Evolutionary conservation across 2,888 invertebrate genomes (phyloP), one percentile per base, ranked within the genome.

Genomic region (Dryadula phaetusa): DNA sequence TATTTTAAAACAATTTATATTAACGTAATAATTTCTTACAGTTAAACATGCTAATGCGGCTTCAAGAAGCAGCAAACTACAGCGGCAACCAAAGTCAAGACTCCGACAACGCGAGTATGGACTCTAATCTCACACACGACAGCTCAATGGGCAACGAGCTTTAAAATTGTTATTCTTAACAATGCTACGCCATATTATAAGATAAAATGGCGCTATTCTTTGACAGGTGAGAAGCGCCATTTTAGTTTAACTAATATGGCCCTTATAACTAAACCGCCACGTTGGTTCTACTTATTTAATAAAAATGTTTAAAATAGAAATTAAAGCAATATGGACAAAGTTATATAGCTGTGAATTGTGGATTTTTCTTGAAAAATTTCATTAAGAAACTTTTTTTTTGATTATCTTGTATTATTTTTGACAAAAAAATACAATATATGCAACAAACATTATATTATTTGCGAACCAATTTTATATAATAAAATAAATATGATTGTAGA

Each of bases 31-130:
- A 46, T 47, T 74, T 72, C 75, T 93, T 93, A 12, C 87, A 97
- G 97, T 93, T 98, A 73, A 98, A 98, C 82, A 99, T 98, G 98
- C 90, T 99, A 82, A 98, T 98, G 98, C 95, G 98, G 75, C 94
- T 99, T 60, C 98, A 98, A 92, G 98, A 98, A 92, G 98, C 98
- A 28, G 98, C 98, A 56, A 98, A 97, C 89, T 97, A 97, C 90
- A 96, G 97, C 77, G 97, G 97, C 80, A 96, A 96, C 77, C 97
- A 97, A 91, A 97, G 97, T 83, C 97, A 97, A 81, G 98, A 98
- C 90, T 97, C 97, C 0, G 98, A 98, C 86, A 96, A 97, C 79
- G 96, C 97, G 74, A 97, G 97, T 81, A 93, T 96, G 82, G 96
- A 96, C 83, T 96, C 96, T 72, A 96, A 95, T 90, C 92, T 95